A percentile compares a stretch with the other conserved stretches of the same genome.
Conservation (phyloP, 2,113 vertebrate genomes). For the Leucoraja erinaceus region DNA sequence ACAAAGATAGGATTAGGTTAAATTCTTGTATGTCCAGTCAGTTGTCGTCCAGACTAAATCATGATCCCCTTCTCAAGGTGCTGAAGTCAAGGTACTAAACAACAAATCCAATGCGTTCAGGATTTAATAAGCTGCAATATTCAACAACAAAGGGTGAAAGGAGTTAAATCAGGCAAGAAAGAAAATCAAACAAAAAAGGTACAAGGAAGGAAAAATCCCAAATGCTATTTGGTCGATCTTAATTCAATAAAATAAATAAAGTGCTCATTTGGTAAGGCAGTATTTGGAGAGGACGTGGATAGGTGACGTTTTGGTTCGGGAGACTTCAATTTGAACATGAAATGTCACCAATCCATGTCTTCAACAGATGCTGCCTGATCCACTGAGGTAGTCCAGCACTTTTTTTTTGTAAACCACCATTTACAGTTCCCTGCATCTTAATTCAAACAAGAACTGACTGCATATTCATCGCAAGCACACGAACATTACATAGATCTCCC, state of each 20-base stretch:
- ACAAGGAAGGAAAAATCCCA: neutral
- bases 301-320: too few relatives aligned
- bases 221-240: neutral
- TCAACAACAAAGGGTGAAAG: neutral
- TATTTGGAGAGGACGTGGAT: too few relatives aligned
- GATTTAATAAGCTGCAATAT: neutral
- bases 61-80: neutral
- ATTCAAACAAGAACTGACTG: neutral
- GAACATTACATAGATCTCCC: neutral
- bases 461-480: neutral
- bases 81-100: neutral
- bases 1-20: neutral
- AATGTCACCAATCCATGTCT: too few relatives aligned
- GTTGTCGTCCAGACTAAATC: neutral
- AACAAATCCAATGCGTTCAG: neutral
- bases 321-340: too few relatives aligned
- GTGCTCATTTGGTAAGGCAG: too few relatives aligned
- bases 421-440: too few relatives aligned
- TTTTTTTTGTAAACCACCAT: too few relatives aligned
- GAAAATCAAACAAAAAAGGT: neutral
- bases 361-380: too few relatives aligned
- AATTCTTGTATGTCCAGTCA: neutral
- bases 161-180: neutral
- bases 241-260: neutral
- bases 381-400: too few relatives aligned